A percentile compares a stretch with the other conserved stretches of the same genome.
Evolutionary conservation across 2,113 vertebrate genomes (phyloP).

Genomic region (Jacana jacana): DNA sequence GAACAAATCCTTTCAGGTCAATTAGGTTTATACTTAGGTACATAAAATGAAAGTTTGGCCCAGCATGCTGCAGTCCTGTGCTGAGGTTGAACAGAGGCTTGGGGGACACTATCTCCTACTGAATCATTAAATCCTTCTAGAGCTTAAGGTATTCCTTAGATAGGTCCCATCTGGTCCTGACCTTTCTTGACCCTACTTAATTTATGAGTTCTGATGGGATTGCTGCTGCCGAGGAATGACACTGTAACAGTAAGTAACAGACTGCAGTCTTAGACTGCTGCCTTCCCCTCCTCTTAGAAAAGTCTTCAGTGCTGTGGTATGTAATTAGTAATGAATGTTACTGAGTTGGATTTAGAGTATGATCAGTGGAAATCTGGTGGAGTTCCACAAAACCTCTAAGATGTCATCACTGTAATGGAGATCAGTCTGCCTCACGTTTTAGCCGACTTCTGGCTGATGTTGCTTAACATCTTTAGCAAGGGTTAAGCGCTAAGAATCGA

Average conservation of each 20-base stretch:
- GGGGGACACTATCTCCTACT: neutral
- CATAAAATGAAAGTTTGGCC: neutral
- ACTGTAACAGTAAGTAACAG: neutral
- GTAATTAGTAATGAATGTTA: neutral
- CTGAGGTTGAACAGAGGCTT: neutral
- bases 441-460: neutral
- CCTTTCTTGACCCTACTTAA: neutral
- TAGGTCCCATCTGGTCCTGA: slow-evolving; percentile 5
- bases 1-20: neutral
- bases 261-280: neutral
- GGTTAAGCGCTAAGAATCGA: neutral
- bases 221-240: neutral
- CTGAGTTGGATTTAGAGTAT: neutral
- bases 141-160: slow-evolving; percentile 8
- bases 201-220: slow-evolving; percentile 1
- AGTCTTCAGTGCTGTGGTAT: neutral
- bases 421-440: neutral
- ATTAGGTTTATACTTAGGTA: neutral
- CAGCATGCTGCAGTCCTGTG: fast-evolving
- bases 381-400: neutral
- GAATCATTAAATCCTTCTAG: neutral
- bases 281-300: neutral
- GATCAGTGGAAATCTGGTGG: neutral
- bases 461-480: neutral
- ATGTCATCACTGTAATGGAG: neutral